Evolutionary conservation across 2,113 vertebrate genomes (phyloP), one percentile per base, ranked within the genome.

Genomic region (Myrmophylax atrothorax): DNA sequence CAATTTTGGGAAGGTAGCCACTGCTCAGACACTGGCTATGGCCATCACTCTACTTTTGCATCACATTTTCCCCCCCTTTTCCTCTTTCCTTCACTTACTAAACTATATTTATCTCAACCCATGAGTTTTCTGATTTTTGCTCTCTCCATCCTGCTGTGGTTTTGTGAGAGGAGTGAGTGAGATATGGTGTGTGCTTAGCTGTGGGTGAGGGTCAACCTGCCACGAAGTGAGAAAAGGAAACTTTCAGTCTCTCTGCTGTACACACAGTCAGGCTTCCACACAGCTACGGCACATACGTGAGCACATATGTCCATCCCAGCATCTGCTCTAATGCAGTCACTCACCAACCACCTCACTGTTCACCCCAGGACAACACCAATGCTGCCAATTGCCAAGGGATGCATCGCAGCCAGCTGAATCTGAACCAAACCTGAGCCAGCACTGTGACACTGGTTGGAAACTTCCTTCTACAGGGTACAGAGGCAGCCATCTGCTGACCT

Each of bases 331-430:
- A 35, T 23, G 18, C 15, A 29, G 12, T 22, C n/a, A 38, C 50
- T 87, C 56, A 70, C 44, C 1, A 0, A 70, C 44, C 1, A 0
- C 11, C 8, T 12, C 38, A 26, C 22, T 62, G 20, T 35, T 64
- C 7, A 42, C 37, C 25, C 37, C 29, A 24, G 52, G 52, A 12
- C 29, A 68, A 60, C n/a, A 29, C 10, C 19, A 37, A 13, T 49
- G 55, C 40, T 75, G 14, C 56, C 40, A 62, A 37, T 24, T 62
- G 52, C 55, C 46, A 35, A 58, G 63, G 24, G 40, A 42, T 53
- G 52, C 9, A 15, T n/a, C 29, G 33, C 14, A 76, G 25, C 23
- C 37, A 52, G 37, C 18, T 58, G 47, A 44, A 26, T 31, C 44
- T 56, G 63, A 69, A 22, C 28, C 46, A 28, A 0, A 1, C 15